Evolutionary conservation across 2,888 invertebrate genomes (phyloP), one percentile per base, ranked within the genome.

Genomic region (Pelosia muscerda): DNA sequence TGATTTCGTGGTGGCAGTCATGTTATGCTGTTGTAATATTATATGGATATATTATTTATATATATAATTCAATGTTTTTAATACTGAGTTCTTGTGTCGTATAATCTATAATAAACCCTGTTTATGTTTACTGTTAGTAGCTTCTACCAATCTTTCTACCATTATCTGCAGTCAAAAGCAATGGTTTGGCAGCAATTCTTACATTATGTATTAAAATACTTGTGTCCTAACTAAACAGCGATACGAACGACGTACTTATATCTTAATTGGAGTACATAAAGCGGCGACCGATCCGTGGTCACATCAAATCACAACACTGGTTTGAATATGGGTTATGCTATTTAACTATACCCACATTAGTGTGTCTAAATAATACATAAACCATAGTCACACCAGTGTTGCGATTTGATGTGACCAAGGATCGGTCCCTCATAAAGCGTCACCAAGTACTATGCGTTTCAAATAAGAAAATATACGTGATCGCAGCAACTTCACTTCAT

Each of bases 1-100:
- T 80, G 79, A 88, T 86, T 86, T 86, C 78, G 91, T 89, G 93
- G 93, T 93, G 93, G 91, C 92, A 92, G 91, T 86, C 85, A 82
- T 86, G 86, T 87, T 87, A 83, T 86, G 83, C 82, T 86, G 84
- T 85, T 82, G 83, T 82, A 83, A 82, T 83, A 78, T 81, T 80
- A 82, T 81, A 83, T 83, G 28, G 54, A 76, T 73, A 61, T 81
- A 72, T 77, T 75, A 73, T 77, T 74, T 75, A 77, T 81, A 74
- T 80, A 73, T 84, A 77, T 82, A 82, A 80, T 82, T 89, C 88
- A 91, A 90, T 88, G 92, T 93, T 92, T 93, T 85, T 70, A 70
- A 88, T 92, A 91, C 91, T 90, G 87, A 88, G 88, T 88, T 89
- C 73, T 86, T 88, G 88, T 92, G 84, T 79, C 75, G 82, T 87